A percentile compares a stretch with the other conserved stretches of the same genome.
phyloP scores from a whole-genome alignment of 2,888 invertebrate species.

The Apotomis turbidana region DNA sequence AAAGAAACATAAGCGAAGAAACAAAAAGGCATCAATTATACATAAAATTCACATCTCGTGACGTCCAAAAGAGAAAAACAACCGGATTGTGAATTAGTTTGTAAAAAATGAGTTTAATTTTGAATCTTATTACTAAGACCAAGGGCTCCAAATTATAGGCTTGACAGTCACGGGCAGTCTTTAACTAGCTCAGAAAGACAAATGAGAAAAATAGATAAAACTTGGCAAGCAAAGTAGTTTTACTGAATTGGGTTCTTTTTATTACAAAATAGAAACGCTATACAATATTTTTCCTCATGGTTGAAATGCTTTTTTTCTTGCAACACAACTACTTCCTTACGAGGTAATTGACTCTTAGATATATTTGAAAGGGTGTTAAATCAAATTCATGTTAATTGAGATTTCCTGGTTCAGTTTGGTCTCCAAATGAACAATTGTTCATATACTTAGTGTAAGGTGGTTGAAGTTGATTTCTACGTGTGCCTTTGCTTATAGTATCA shows the following conservation, averaged over 20 bases:
- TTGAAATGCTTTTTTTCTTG: too few relatives aligned
- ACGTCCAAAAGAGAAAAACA: constrained; percentile 1
- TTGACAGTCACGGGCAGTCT: background rate
- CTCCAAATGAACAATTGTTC: too few relatives aligned
- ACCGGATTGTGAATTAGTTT: background rate
- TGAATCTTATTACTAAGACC: constrained; percentile 7
- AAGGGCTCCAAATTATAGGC: constrained; percentile 12
- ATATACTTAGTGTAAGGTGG: too few relatives aligned
- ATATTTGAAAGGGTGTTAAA: too few relatives aligned
- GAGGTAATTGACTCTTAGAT: too few relatives aligned
- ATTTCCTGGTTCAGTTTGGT: too few relatives aligned
- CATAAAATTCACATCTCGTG: constrained; percentile 1
- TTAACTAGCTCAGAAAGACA: constrained; percentile 14
- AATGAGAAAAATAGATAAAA: constrained; percentile 46
- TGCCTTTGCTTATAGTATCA: too few relatives aligned
- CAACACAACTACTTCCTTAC: too few relatives aligned
- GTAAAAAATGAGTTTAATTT: background rate
- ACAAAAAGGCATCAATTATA: background rate
- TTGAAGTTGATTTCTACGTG: too few relatives aligned
- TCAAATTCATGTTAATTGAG: too few relatives aligned
- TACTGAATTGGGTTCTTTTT: background rate
- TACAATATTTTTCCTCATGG: too few relatives aligned
- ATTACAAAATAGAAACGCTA: background rate
- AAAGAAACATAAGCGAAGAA: too few relatives aligned
- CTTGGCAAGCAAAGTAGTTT: background rate